These are phyloP conservation scores for Tachysurus fulvidraco DNA, from an alignment of 2,113 vertebrate species.

Conservation along the genomic window DNA sequence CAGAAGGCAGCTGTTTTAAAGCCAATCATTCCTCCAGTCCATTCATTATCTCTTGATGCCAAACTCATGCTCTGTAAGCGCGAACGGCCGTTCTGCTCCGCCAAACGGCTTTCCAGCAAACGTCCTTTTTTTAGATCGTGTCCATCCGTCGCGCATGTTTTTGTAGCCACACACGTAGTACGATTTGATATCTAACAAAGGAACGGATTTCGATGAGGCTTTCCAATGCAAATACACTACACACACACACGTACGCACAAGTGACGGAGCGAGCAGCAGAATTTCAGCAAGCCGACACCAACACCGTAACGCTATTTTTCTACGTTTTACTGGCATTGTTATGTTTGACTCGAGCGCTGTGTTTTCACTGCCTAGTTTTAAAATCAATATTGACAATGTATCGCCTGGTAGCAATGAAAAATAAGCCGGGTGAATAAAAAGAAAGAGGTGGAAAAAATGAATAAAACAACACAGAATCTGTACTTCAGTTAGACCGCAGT, in stretches of 20 bases:
- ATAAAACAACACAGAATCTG: constrained; percentile 30
- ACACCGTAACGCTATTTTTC: constrained; percentile 46
- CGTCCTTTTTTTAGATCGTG: constrained; percentile 21
- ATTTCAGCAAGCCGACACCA: constrained; percentile 20
- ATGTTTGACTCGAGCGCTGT: constrained; percentile 40
- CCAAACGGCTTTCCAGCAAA: constrained; percentile 39
- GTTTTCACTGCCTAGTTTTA: constrained; percentile 46
- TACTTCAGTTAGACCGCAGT: constrained; percentile 22
- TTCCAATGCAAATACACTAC: constrained; percentile 35
- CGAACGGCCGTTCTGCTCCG: constrained; percentile 30
- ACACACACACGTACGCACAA: not conserved
- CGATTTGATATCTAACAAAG: constrained; percentile 32
- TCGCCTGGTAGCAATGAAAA: constrained; percentile 50
- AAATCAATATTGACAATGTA: constrained; percentile 53
- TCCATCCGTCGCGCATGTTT: constrained; percentile 36
- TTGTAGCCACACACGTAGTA: constrained; percentile 25
- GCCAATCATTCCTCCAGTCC: constrained; percentile 57
- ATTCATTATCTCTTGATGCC: constrained; percentile 26
- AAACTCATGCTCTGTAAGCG: constrained; percentile 26
- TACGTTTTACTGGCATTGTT: constrained; percentile 48
- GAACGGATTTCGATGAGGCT: constrained; percentile 42
- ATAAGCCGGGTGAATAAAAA: constrained; percentile 24
- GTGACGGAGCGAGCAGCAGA: constrained; percentile 19
- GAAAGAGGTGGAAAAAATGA: constrained; percentile 18
- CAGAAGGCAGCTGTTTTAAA: constrained; percentile 39